A percentile compares a stretch with the other conserved stretches of the same genome.
Conservation (phyloP, 2,888 invertebrate genomes). For the Clepsis dumicolana region DNA sequence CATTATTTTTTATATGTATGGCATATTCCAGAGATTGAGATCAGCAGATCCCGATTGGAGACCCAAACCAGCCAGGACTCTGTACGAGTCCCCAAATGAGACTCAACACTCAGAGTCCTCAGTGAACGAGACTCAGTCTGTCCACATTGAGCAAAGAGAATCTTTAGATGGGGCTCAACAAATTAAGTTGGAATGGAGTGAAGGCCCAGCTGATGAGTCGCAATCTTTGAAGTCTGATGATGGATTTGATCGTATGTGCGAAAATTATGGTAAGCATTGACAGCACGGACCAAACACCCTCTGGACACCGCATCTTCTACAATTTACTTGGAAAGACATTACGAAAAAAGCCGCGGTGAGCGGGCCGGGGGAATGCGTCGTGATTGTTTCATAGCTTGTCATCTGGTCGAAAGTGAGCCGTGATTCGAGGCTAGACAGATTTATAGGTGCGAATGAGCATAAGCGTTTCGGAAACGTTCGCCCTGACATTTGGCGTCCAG, state of each 20-base stretch:
- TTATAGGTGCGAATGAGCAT: no score
- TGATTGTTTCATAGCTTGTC: no score
- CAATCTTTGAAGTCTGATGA: background rate
- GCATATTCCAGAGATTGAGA: background rate
- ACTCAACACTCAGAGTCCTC: background rate
- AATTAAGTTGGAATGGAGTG: background rate
- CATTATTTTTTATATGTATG: background rate
- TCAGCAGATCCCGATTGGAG: background rate
- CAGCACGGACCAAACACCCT: no score
- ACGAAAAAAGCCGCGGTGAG: no score
- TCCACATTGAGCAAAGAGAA: background rate
- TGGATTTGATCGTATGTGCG: background rate
- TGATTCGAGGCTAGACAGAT: no score
- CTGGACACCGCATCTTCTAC: no score
- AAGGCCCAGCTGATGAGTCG: background rate
- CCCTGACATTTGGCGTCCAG: no score
- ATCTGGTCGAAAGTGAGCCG: no score
- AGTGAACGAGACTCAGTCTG: background rate
- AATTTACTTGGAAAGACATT: no score
- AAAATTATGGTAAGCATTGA: background rate
- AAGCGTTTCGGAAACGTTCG: no score
- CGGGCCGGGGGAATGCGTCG: no score
- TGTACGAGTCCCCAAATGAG: background rate
- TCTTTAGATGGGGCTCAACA: background rate
- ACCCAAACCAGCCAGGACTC: background rate